phyloP scores from a whole-genome alignment of 1,140 invertebrate genomes.

The Heliconius hewitsoni region DNA sequence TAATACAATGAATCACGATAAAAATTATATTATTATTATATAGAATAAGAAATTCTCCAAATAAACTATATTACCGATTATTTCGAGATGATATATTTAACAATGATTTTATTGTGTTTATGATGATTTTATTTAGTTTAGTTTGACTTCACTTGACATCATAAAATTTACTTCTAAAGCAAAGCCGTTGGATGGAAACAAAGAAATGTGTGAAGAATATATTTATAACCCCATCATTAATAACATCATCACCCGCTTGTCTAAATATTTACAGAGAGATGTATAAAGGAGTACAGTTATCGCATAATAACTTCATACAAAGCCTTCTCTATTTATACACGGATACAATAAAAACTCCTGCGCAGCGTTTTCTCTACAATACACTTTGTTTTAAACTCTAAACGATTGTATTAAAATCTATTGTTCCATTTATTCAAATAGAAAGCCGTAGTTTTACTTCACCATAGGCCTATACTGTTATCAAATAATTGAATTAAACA shows the following conservation, averaged over 20 bases:
- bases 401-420: slow-evolving; percentile 5
- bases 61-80: too few relatives aligned
- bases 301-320: slow-evolving; percentile 19
- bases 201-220: slow-evolving; percentile 14
- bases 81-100: too few relatives aligned
- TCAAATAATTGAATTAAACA: not conserved
- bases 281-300: slow-evolving; percentile 22
- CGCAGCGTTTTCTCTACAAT: not conserved
- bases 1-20: too few relatives aligned
- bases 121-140: too few relatives aligned
- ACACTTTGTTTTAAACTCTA: slow-evolving; percentile 4
- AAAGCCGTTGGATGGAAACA: not conserved
- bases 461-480: slow-evolving; percentile 17
- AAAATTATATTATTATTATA: too few relatives aligned
- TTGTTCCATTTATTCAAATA: slow-evolving; percentile 6
- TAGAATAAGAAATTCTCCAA: too few relatives aligned
- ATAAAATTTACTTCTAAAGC: not conserved
- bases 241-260: slow-evolving; percentile 27
- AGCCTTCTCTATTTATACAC: slow-evolving; percentile 7
- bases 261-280: slow-evolving; percentile 17
- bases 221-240: slow-evolving; percentile 16
- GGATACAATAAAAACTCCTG: slow-evolving; percentile 13
- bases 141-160: not conserved
- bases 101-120: not conserved
- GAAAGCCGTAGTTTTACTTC: slow-evolving; percentile 3